Evolutionary conservation across 2,797 vertebrate genomes (phyloP).

Genomic region (Rhinoraja longicauda): DNA sequence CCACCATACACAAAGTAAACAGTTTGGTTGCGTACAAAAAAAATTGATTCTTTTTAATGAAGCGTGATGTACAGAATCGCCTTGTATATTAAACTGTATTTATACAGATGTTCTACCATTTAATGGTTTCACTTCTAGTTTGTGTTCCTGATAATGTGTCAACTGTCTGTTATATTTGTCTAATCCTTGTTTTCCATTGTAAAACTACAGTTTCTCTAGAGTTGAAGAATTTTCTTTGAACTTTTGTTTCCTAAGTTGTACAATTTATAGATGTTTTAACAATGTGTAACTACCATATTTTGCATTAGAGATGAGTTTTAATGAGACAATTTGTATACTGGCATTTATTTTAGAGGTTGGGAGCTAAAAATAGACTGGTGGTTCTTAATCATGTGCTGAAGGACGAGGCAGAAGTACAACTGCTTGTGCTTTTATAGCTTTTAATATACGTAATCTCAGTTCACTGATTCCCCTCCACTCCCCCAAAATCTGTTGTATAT

Average conservation of each 20-base stretch:
- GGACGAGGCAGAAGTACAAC: background rate
- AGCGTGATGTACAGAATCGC: background rate
- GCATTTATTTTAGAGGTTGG: background rate
- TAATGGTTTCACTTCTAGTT: background rate
- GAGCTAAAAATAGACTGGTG: background rate
- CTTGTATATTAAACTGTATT: constrained; percentile 26
- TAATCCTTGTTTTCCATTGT: background rate
- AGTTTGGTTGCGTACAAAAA: constrained; percentile 86
- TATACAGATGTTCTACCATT: background rate
- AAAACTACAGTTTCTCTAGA: background rate
- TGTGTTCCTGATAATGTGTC: background rate
- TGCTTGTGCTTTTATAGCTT: background rate
- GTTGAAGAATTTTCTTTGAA: background rate
- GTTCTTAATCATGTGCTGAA: background rate
- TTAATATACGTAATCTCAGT: background rate
- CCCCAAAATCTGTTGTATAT: too few relatives aligned
- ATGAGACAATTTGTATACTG: background rate
- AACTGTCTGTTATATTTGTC: background rate
- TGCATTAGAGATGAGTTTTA: background rate
- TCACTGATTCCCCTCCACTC: background rate
- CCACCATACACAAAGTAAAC: constrained; percentile 91
- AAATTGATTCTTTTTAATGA: constrained; percentile 57
- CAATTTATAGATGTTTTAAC: background rate
- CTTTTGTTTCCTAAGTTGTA: background rate
- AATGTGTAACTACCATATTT: background rate